Conservation (phyloP, 2,113 vertebrate species). For the Platichthys stellatus region DNA sequence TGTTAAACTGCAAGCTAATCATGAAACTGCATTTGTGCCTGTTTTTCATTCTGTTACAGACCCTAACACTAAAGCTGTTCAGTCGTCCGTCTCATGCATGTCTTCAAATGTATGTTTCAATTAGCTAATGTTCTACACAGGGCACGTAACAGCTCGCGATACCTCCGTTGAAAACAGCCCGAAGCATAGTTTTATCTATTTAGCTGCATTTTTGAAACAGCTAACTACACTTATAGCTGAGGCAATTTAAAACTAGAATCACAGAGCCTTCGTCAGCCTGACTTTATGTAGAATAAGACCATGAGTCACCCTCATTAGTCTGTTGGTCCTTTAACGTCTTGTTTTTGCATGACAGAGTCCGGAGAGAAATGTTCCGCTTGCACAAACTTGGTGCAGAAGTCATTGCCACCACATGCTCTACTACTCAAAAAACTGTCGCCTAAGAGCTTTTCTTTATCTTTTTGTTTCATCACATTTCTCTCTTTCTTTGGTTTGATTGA, state of each 20-base stretch:
- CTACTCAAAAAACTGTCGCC: background rate
- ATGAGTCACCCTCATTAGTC: background rate
- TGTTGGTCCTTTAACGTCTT: background rate
- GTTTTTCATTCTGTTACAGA: too few relatives aligned
- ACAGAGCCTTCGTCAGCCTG: background rate
- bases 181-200: too few relatives aligned
- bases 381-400: background rate
- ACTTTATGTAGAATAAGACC: background rate
- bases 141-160: too few relatives aligned
- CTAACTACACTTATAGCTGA: background rate
- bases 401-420: background rate
- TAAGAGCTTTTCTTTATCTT: background rate
- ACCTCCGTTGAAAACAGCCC: too few relatives aligned
- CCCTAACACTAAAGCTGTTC: too few relatives aligned
- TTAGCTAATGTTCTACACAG: too few relatives aligned
- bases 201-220: too few relatives aligned
- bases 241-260: background rate
- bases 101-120: too few relatives aligned
- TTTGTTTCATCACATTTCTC: background rate
- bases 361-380: background rate
- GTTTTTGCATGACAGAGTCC: background rate
- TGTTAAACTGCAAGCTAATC: too few relatives aligned
- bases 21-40: too few relatives aligned
- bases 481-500: background rate
- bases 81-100: too few relatives aligned